Evolutionary conservation across 2,113 vertebrate species (phyloP), one percentile per base, ranked within the genome.

Genomic region (Catharus bicknelli): DNA sequence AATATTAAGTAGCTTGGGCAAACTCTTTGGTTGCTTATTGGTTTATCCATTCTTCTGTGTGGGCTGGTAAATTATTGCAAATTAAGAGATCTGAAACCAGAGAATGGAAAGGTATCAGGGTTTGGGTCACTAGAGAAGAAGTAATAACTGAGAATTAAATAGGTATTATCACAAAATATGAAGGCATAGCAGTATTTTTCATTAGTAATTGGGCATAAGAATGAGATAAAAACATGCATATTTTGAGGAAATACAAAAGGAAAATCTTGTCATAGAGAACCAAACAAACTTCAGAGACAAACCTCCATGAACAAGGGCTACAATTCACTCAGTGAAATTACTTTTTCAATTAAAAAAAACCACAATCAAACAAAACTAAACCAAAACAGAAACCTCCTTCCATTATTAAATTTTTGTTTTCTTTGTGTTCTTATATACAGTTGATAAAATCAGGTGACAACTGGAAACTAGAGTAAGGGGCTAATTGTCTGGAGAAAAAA

Each of bases 31-130:
- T 80, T 55, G 62, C 27, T 61, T 93, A 78, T 77, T 54, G 88
- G 94, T 95, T 92, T 86, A 64, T 78, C 25, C 54, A 74, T 85
- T 94, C 58, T 85, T 90, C 66, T 80, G 45, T 59, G n/a, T 66
- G 43, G 61, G 45, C 45, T 53, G 88, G 86, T 90, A 61, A 51
- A 50, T 63, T 90, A 75, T 42, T 69, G 14, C 48, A 74, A 93
- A 88, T 48, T 43, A 90, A 57, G 70, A 62, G 25, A 85, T 48
- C 42, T 72, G 74, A 76, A 80, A 54, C 40, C 6, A 50, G 21
- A 72, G 43, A 50, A 4, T 25, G 73, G 23, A 86, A 86, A 63
- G 0, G 1, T 22, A 78, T 43, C 26, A 29, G 25, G 27, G 10
- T 57, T 63, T 67, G 58, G 32, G 50, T 40, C 27, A 40, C 54